Evolutionary conservation across 2,113 vertebrate species (phyloP), one percentile per base, ranked within the genome.

Genomic region (Platichthys flesus): DNA sequence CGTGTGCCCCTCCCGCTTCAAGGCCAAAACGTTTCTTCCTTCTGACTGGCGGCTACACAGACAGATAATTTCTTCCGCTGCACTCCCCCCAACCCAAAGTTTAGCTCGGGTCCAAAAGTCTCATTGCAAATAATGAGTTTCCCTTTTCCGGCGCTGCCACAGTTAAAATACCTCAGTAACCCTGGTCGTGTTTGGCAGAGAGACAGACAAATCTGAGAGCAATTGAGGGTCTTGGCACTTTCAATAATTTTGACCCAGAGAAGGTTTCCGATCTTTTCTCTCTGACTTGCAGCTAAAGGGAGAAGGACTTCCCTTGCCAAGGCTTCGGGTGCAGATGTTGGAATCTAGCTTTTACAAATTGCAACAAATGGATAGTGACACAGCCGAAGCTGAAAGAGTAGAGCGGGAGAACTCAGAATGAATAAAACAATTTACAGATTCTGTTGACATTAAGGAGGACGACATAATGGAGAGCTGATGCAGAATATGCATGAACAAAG

Each of bases 201-300:
- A 61, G 9, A 31, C 21, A 35, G 47, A 75, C 31, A n/a, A 79
- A 83, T 88, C 87, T 90, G 82, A 83, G 88, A 88, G 80, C 85
- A 85, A 85, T 84, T 89, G 78, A 85, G 82, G 61, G 57, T 73
- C 76, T 77, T 79, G 63, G 67, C 61, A 21, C 75, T 77, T 82
- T 57, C 23, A 56, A 42, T 56, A 79, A 71, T 81, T 74, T 72
- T 2, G 4, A 51, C 24, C 70, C 60, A 24, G 74, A 76, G 72
- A 70, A 76, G 78, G 81, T 80, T 85, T 85, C 57, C 40, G 18
- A 77, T 42, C 59, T 71, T 14, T 68, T 67, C 56, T 58, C 76
- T 63, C 76, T 69, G 75, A 83, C 74, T 86, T 37, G 57, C 21
- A 65, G 57, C 69, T 72, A 61, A 51, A 67, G 55, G 45, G 69